Percentiles rank a stretch among this genome's conserved stretches.
phyloP scores from a whole-genome alignment of 2,113 vertebrate species.

The Micronycteris hirsuta region DNA sequence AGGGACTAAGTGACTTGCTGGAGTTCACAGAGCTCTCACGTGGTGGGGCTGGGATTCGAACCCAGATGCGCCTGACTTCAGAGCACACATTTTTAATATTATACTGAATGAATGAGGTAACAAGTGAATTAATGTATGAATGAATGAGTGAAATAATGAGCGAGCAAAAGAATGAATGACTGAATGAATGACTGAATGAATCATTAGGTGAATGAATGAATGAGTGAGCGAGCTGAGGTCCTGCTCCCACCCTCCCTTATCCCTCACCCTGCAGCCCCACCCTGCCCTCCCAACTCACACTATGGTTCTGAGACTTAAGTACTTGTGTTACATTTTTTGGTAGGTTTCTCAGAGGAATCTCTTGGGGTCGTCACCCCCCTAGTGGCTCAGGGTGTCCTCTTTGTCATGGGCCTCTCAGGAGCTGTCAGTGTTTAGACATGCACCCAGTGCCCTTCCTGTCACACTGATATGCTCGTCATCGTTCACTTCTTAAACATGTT shows the following conservation, averaged over 20 bases:
- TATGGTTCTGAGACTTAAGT: neutral
- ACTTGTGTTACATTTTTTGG: neutral
- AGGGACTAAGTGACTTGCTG: neutral
- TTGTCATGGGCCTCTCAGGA: neutral
- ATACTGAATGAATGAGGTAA: neutral
- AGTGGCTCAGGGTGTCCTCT: neutral
- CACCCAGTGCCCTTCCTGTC: neutral
- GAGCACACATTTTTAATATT: neutral
- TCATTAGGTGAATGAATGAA: no score
- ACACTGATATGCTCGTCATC: neutral
- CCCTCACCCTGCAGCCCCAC: neutral
- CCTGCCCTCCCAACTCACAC: neutral
- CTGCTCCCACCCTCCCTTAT: neutral
- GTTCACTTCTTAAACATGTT: neutral
- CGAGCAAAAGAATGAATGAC: rapidly evolving
- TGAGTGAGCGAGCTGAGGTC: neutral
- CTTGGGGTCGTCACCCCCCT: neutral
- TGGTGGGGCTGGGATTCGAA: neutral
- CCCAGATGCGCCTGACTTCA: neutral
- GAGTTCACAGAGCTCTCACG: neutral
- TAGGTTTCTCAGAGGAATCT: neutral
- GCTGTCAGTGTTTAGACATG: no score
- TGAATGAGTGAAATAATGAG: neutral
- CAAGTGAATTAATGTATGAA: neutral
- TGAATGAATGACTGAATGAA: neutral